Evolutionary conservation across 2,888 invertebrate species (phyloP), one percentile per base, ranked within the genome.

Genomic region (Anaspis maculata): DNA sequence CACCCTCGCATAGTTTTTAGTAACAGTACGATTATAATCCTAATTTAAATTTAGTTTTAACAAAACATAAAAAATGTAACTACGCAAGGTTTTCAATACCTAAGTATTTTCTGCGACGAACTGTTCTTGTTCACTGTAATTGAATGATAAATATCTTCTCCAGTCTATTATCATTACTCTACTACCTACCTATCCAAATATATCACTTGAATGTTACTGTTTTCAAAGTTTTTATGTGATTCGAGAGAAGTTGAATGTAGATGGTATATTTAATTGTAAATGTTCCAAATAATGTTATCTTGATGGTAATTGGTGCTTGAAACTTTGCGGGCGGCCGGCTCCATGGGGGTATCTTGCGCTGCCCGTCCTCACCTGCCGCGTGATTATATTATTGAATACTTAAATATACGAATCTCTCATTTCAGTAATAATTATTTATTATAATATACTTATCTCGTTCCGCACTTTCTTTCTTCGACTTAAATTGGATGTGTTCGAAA

Each of bases 211-310:
- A 61, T 64, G 64, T 64, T 64, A 63, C 59, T 61, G 62, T 65
- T 64, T 63, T 62, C 48, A 57, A 63, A 60, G 59, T 59, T 62
- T 62, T 62, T 59, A 63, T 64, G 64, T 62, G 60, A 61, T 62
- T 61, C 50, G 50, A 59, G 48, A 45, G 45, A 56, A 51, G 47
- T 59, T 55, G 54, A 56, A 54, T 54, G 59, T 61, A 61, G 56
- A 52, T 51, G 48, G 53, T 57, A 52, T 54, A 55, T 56, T 56
- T 55, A 57, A 56, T 54, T 52, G 51, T 54, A 51, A n/a, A 54
- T 54, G 51, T 57, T 55, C 47, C 44, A 44, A n/a, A n/a, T n/a
- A n/a, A 41, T 42, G 48, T 49, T 51, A 55, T 54, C 51, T 59
- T 45, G 49, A 56, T 58, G 56, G 54, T 59, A 58, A 52, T 55